Base-by-base conservation (phyloP, 2,888 invertebrate species). In the Melipona bicolor region DNA sequence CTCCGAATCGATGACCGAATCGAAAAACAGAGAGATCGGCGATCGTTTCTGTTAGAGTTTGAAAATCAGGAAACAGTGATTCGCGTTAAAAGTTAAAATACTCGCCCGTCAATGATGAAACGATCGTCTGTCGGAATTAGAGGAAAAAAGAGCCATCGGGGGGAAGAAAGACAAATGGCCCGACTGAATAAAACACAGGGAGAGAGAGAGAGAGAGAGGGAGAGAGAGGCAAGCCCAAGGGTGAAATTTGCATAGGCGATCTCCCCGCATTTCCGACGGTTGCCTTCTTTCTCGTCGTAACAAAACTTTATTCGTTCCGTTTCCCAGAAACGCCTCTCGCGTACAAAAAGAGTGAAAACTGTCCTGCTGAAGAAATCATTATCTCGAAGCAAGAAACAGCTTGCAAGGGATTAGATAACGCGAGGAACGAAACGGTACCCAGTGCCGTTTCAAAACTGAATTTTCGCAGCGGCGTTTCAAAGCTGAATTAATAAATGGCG, bases 221-320 rank as follows among this genome's bases (percentile, higher is more conserved):
- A 43, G 43, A 36, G 36, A 9, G 36, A 9, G 36, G 21, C 36
- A 19, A 79, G 65, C 80, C 79, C 82, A 69, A 61, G 84, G 75
- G 84, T 79, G 54, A 87, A 88, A 89, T 87, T 88, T 88, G 87
- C 85, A 89, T 87, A 74, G 64, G 24, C 81, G 68, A 89, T 77
- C 73, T 69, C 59, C 24, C 67, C 9, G 49, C 19, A 49, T 21
- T 68, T 62, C 56, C 52, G 1, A 21, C 27, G 43, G 68, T 54
- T 64, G 75, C 65, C 69, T 75, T 78, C 27, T 6, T 73, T 77
- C 64, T 54, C 79, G 50, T 27, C 67, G 76, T 11, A 49, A 73
- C 54, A 32, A 69, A 73, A n/a, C 69, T 77, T 65, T 78, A 81
- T 77, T 70, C 79, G 70, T 85, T 78, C 81, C 73, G 50, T 71